Percentiles rank a stretch among this genome's conserved stretches.
phyloP scores from a whole-genome alignment of 30 jellyfish, hydroid and myxozoan species.

The Aurelia sp. region DNA sequence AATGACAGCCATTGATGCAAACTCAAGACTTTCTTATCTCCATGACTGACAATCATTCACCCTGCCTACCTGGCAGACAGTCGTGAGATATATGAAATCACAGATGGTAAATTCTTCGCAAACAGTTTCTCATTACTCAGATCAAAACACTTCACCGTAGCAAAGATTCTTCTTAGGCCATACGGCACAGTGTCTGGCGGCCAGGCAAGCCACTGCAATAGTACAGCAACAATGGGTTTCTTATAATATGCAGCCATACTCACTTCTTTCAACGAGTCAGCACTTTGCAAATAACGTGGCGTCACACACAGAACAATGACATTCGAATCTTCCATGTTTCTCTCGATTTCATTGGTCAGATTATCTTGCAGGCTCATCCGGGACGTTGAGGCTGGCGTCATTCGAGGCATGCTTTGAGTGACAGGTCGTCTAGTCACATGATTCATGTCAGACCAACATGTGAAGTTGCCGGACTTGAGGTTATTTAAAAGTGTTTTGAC shows the following conservation, averaged over 20 bases:
- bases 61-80: not conserved
- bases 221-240: constrained; percentile 44
- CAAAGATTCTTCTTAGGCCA: constrained; percentile 37
- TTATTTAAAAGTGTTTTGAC: constrained; percentile 14
- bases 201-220: constrained; percentile 75
- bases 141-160: constrained; percentile 51
- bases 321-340: constrained; percentile 17
- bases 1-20: too few relatives aligned
- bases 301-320: constrained; percentile 61
- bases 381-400: constrained; percentile 49
- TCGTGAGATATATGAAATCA: constrained; percentile 40
- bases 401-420: constrained; percentile 67
- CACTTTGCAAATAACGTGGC: constrained; percentile 46
- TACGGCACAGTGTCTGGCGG: constrained; percentile 63
- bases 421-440: constrained; percentile 62
- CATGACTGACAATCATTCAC: not conserved
- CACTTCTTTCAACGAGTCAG: constrained; percentile 51
- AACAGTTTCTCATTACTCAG: constrained; percentile 60
- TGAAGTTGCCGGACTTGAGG: constrained; percentile 15
- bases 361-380: constrained; percentile 43
- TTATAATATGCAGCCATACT: constrained; percentile 36
- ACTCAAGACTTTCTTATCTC: too few relatives aligned
- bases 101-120: constrained; percentile 55
- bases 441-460: constrained; percentile 74
- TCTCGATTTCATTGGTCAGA: constrained; percentile 63